phyloP scores from a whole-genome alignment of 1,140 invertebrate genomes.

The Drosophila watanabei region DNA sequence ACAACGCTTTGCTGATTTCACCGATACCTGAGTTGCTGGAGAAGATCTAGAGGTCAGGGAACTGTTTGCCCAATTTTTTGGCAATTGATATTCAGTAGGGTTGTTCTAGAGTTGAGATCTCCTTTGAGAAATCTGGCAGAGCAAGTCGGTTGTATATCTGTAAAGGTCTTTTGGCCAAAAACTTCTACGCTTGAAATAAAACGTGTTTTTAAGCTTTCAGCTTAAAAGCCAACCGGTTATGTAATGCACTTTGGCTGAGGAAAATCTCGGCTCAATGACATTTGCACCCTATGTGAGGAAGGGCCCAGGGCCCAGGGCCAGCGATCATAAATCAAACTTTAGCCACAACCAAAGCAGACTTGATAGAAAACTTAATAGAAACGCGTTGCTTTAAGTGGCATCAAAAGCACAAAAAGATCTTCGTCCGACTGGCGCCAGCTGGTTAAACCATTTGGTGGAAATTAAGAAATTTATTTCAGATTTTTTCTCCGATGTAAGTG shows the following conservation, averaged over 20 bases:
- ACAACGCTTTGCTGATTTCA: slow-evolving; percentile 11
- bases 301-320: not conserved
- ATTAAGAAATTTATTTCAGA: slow-evolving; percentile 10
- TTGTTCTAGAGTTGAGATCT: not conserved
- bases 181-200: not conserved
- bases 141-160: not conserved
- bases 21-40: slow-evolving; percentile 4
- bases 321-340: slow-evolving; percentile 33
- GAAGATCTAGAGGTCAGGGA: slow-evolving; percentile 14
- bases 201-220: slow-evolving; percentile 1
- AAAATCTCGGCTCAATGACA: slow-evolving; percentile 2
- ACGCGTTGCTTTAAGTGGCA: not conserved
- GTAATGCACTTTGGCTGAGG: slow-evolving; percentile 18
- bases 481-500: not conserved
- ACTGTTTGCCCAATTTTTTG: not conserved
- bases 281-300: slow-evolving; percentile 8
- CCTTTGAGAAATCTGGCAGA: not conserved
- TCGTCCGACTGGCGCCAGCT: not conserved
- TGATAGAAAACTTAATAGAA: not conserved
- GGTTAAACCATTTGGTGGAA: slow-evolving; percentile 10
- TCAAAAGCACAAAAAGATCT: slow-evolving; percentile 1
- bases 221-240: slow-evolving; percentile 27
- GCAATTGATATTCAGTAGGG: slow-evolving; percentile 12
- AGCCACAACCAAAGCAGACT: slow-evolving; percentile 5
- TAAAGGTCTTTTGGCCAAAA: slow-evolving; percentile 9